phyloP scores from a whole-genome alignment of 2,888 invertebrate genomes.

The Sarcophaga rosellei region DNA sequence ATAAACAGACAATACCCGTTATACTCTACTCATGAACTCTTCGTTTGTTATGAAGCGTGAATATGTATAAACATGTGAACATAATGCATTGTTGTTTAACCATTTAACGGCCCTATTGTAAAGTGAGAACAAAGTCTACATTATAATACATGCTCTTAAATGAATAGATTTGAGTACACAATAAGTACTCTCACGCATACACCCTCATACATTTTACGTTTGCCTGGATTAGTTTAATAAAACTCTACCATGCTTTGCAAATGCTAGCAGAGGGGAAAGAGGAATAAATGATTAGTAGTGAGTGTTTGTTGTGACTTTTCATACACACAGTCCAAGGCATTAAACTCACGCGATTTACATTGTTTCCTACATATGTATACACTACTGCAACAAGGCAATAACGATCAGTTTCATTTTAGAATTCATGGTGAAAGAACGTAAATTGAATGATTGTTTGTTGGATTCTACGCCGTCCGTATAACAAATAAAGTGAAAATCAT shows the following conservation, averaged over 20 bases:
- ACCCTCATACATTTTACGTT: not conserved
- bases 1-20: not conserved
- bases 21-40: not conserved
- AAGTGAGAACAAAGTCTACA: slow-evolving; percentile 36
- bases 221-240: not conserved
- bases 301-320: not conserved
- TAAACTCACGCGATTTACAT: slow-evolving; percentile 21
- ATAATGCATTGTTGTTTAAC: not conserved
- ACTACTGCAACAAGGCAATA: not conserved
- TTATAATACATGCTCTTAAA: not conserved
- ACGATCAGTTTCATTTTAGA: slow-evolving; percentile 56
- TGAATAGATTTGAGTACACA: not conserved
- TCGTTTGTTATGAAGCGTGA: not conserved
- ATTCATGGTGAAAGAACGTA: slow-evolving; percentile 23
- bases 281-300: not conserved
- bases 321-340: not conserved
- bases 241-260: not conserved
- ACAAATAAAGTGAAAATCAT: not conserved
- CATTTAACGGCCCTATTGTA: slow-evolving; percentile 9
- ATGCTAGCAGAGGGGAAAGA: not conserved
- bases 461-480: not conserved
- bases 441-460: not conserved
- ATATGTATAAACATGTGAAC: not conserved
- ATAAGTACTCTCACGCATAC: not conserved
- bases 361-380: slow-evolving; percentile 2